phyloP scores from a whole-genome alignment of 1,140 invertebrate species.

The Coelopa frigida region DNA sequence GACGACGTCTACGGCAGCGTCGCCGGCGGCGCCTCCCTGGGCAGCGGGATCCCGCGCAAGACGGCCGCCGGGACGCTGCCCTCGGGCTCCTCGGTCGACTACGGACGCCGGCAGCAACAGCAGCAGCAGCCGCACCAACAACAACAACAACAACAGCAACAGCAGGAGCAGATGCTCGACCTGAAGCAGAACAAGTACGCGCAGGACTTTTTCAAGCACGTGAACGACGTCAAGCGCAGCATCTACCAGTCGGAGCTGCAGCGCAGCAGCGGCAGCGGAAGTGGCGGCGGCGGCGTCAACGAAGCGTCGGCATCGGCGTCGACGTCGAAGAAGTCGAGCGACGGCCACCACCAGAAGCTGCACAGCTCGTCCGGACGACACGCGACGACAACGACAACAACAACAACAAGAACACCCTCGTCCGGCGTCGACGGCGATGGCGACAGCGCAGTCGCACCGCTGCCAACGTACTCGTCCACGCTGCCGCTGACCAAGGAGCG shows the following conservation, averaged over 20 bases:
- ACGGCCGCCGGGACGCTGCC: constrained; percentile 35
- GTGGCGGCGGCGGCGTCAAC: constrained; percentile 13
- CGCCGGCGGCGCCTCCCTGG: constrained; percentile 21
- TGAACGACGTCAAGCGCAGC: constrained; percentile 42
- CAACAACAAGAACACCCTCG: constrained; percentile 3
- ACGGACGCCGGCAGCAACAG: constrained; percentile 10
- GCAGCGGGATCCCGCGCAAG: constrained; percentile 36
- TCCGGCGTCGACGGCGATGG: no score
- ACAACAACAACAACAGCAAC: constrained; percentile 12
- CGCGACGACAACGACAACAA: constrained; percentile 12
- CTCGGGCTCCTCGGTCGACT: constrained; percentile 12
- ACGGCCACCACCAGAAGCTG: constrained; percentile 11
- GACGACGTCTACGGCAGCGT: constrained; percentile 38
- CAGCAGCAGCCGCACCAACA: no score
- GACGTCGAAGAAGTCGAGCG: neutral
- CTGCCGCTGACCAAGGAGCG: constrained; percentile 34
- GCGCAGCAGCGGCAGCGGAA: constrained; percentile 24
- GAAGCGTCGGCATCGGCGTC: neutral
- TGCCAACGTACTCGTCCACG: constrained; percentile 20
- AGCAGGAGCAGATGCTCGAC: constrained; percentile 23
- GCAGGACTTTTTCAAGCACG: constrained; percentile 43
- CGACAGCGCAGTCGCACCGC: neutral
- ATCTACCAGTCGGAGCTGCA: constrained; percentile 43
- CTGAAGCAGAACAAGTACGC: constrained; percentile 42
- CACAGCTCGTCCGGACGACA: constrained; percentile 17